These are phyloP conservation scores for Enteromius radiatus DNA, from an alignment of 2,797 vertebrate genomes.

Conservation along the genomic window DNA sequence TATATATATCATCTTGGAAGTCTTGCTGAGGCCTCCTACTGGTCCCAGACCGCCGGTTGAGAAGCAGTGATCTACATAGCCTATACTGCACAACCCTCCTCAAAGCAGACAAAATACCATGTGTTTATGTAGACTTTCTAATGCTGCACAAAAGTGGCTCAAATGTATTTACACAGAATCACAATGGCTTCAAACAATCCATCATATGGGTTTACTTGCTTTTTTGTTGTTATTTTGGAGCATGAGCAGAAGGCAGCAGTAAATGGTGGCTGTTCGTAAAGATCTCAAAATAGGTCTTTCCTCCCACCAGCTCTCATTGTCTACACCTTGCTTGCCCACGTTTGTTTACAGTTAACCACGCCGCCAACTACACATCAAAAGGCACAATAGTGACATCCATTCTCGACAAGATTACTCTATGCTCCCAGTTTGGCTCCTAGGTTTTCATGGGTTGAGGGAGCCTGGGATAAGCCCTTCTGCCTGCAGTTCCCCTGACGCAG, in stretches of 20 bases:
- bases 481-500: constrained; percentile 62
- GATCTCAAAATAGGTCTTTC: constrained; percentile 70
- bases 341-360: constrained; percentile 68
- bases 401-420: constrained; percentile 79
- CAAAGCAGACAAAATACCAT: background rate
- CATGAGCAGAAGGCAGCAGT: constrained; percentile 12
- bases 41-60: background rate
- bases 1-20: background rate
- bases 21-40: background rate
- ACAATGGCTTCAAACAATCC: background rate
- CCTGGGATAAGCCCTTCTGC: constrained; percentile 65
- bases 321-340: constrained; percentile 70
- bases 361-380: constrained; percentile 73
- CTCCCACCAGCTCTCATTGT: constrained; percentile 68
- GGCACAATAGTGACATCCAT: constrained; percentile 77
- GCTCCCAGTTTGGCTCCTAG: constrained; percentile 75
- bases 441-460: constrained; percentile 67
- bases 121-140: background rate
- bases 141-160: background rate
- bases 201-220: constrained; percentile 53
- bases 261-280: constrained; percentile 49
- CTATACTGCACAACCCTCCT: background rate
- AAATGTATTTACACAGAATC: constrained; percentile 23
- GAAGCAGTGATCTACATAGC: background rate
- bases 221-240: constrained; percentile 66